Evolutionary conservation across 2,113 vertebrate genomes (phyloP).

Genomic region (Hippocampus guttulatus): DNA sequence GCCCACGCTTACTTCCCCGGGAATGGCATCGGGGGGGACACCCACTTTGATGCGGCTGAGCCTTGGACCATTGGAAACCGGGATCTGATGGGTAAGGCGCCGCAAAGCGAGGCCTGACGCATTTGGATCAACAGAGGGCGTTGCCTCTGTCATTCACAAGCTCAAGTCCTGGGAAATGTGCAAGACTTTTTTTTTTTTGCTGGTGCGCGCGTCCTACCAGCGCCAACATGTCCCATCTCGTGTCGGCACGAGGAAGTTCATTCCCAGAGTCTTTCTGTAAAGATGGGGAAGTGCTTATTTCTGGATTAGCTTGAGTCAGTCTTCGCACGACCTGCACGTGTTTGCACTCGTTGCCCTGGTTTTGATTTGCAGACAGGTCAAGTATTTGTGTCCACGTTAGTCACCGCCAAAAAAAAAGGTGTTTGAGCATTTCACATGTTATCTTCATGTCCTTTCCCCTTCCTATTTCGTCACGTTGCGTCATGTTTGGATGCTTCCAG

Average conservation of each 20-base stretch:
- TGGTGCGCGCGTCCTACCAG: constrained; percentile 8
- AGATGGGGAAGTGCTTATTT: constrained; percentile 31
- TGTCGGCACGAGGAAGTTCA: not conserved
- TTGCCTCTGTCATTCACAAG: not conserved
- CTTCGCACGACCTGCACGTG: constrained; percentile 13
- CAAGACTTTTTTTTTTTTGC: not conserved
- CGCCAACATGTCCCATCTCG: constrained; percentile 28
- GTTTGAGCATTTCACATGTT: too few relatives aligned
- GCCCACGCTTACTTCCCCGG: constrained; percentile 90
- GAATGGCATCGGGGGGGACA: constrained; percentile 85
- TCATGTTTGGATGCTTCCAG: constrained; percentile 53
- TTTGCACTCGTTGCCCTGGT: not conserved
- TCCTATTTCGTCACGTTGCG: not conserved
- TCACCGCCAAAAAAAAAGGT: constrained; percentile 3
- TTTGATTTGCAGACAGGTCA: constrained; percentile 1
- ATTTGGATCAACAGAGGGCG: not conserved
- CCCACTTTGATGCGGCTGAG: constrained; percentile 87
- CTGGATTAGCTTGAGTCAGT: constrained; percentile 10
- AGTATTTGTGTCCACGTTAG: constrained; percentile 14
- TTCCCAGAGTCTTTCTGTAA: not conserved
- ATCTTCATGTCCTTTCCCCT: too few relatives aligned
- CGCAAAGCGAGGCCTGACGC: not conserved
- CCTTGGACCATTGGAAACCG: constrained; percentile 84
- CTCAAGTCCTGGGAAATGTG: not conserved
- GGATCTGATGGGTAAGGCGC: constrained; percentile 77